Conservation (phyloP, 23 tunicate genomes). For the Trididemnum clinides region DNA sequence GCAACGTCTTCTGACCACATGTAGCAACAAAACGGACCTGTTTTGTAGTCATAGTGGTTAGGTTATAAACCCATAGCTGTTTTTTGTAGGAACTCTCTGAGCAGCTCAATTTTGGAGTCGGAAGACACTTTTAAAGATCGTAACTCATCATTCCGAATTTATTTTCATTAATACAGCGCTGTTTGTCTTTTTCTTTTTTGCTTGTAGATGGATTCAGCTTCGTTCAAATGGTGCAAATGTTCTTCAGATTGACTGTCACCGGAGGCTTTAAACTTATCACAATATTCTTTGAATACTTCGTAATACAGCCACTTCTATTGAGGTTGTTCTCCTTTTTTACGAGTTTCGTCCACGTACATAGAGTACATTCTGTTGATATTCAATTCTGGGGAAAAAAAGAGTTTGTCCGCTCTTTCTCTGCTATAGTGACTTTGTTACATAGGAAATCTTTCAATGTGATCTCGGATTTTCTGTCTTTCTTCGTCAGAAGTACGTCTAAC, state of each 20-base stretch:
- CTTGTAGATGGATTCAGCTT: neutral
- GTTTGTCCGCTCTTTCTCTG: neutral
- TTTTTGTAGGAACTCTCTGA: neutral
- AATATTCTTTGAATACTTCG: neutral
- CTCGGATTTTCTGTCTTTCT: neutral
- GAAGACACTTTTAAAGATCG: neutral
- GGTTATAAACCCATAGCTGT: neutral
- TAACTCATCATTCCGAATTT: neutral
- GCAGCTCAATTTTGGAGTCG: neutral
- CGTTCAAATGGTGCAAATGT: neutral
- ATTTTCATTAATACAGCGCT: neutral
- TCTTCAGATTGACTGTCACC: neutral
- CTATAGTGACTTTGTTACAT: neutral
- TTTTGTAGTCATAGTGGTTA: neutral
- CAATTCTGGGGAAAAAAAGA: neutral
- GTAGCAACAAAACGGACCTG: neutral
- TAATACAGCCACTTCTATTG: neutral
- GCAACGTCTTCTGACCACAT: neutral
- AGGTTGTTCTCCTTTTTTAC: neutral
- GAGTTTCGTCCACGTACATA: neutral
- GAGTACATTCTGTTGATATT: neutral
- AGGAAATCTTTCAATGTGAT: neutral
- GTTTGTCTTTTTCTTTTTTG: neutral
- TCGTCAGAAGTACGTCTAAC: neutral
- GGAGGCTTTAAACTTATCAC: neutral